A percentile compares a stretch with the other conserved stretches of the same genome.
Evolutionary conservation across 2,888 invertebrate species (phyloP).

Genomic region (Stenodera caucasica): DNA sequence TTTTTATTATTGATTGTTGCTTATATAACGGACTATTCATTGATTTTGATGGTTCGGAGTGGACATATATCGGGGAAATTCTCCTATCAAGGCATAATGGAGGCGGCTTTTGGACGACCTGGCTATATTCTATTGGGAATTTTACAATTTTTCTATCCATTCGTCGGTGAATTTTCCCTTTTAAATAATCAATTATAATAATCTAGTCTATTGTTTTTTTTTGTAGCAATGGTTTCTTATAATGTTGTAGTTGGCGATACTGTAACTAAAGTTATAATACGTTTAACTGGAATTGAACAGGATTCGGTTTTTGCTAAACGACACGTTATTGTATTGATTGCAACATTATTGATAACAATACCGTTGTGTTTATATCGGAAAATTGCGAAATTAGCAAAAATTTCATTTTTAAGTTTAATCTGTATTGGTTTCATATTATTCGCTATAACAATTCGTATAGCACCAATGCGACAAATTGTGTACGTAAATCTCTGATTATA

Average conservation of each 20-base stretch:
- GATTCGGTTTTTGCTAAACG: conserved; percentile 64
- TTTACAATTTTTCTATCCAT: conserved; percentile 81
- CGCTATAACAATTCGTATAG: conserved; percentile 65
- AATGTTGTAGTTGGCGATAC: conserved; percentile 87
- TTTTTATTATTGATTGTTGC: conserved; percentile 71
- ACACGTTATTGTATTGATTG: conserved; percentile 70
- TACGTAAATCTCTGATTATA: conserved; percentile 56
- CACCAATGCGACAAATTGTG: conserved; percentile 64
- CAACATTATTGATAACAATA: conserved; percentile 73
- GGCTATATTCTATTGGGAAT: conserved; percentile 76
- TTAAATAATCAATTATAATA: neutral
- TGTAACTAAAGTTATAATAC: conserved; percentile 76
- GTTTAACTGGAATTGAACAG: conserved; percentile 63
- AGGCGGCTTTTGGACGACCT: conserved; percentile 76
- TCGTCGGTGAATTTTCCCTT: conserved; percentile 65
- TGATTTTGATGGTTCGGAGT: conserved; percentile 74
- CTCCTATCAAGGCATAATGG: conserved; percentile 78
- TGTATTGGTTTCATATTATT: conserved; percentile 74
- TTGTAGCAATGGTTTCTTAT: conserved; percentile 81
- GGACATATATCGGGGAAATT: conserved; percentile 77
- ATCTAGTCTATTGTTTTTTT: neutral
- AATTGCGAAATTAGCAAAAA: conserved; percentile 70
- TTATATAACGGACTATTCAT: conserved; percentile 77
- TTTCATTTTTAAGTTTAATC: conserved; percentile 68
- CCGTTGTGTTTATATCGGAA: conserved; percentile 80